Evolutionary conservation across 1,140 invertebrate species (phyloP).

Genomic region (Aethina tumida): DNA sequence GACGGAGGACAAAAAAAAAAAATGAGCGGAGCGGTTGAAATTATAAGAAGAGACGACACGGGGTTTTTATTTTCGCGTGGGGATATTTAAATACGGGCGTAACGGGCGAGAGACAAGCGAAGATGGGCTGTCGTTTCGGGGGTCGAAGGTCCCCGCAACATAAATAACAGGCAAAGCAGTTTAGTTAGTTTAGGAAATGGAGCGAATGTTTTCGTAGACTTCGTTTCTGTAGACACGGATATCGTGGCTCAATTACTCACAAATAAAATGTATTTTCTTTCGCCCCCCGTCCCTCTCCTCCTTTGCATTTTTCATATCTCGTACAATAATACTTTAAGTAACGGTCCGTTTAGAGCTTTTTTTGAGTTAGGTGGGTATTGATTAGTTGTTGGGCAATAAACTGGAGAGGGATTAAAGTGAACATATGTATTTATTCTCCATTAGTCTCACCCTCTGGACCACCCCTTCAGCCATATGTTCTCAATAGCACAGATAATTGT

Average conservation of each 20-base stretch:
- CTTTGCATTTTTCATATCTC: constrained; percentile 1
- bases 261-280: constrained; percentile 15
- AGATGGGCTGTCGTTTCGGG: constrained; percentile 13
- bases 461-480: no score
- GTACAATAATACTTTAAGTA: no score
- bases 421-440: no score
- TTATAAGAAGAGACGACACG: no score
- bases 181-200: constrained; percentile 40
- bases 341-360: no score
- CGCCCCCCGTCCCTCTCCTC: constrained; percentile 5
- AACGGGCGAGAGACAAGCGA: constrained; percentile 6
- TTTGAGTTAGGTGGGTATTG: no score
- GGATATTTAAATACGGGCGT: constrained; percentile 27
- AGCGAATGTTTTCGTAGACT: constrained; percentile 36
- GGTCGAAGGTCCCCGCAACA: constrained; percentile 28
- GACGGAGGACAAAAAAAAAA: no score
- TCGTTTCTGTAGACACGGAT: constrained; percentile 23
- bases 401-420: no score
- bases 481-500: no score
- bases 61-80: constrained; percentile 9
- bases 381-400: no score
- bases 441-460: no score
- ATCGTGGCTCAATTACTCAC: constrained; percentile 23
- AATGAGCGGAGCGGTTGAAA: no score
- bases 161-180: constrained; percentile 38